phyloP scores from a whole-genome alignment of 1,140 invertebrate genomes.

The Meloidogyne floridensis region DNA sequence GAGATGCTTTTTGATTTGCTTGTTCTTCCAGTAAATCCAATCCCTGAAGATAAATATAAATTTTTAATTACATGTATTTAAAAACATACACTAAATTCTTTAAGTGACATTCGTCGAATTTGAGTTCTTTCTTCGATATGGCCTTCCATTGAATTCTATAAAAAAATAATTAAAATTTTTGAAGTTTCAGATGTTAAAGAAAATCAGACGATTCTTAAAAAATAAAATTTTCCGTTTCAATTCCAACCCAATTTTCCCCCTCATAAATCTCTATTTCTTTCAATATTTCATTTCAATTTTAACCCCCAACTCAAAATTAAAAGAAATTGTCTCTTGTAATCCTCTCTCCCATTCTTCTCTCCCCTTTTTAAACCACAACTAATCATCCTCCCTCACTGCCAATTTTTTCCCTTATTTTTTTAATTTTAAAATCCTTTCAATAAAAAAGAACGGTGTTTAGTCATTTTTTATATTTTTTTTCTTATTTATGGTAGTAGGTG shows the following conservation, averaged over 20 bases:
- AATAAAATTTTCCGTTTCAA: not conserved
- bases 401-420: too few species aligned
- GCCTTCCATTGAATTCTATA: conserved; percentile 24
- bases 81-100: conserved; percentile 25
- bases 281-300: too few species aligned
- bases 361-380: too few species aligned
- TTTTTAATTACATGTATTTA: not conserved
- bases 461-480: too few species aligned
- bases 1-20: not conserved
- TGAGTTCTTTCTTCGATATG: conserved; percentile 31
- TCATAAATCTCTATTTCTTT: not conserved
- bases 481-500: not conserved
- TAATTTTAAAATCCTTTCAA: too few species aligned
- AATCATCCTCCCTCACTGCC: too few species aligned
- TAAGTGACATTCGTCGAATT: conserved; percentile 39
- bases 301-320: too few species aligned
- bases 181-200: too few species aligned
- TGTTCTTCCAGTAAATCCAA: conserved; percentile 25
- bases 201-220: not conserved
- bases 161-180: not conserved
- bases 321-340: too few species aligned
- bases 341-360: too few species aligned
- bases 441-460: too few species aligned
- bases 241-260: not conserved
- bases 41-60: conserved; percentile 12